Conservation (phyloP, 2,797 vertebrate species). For the Cygnus olor region DNA sequence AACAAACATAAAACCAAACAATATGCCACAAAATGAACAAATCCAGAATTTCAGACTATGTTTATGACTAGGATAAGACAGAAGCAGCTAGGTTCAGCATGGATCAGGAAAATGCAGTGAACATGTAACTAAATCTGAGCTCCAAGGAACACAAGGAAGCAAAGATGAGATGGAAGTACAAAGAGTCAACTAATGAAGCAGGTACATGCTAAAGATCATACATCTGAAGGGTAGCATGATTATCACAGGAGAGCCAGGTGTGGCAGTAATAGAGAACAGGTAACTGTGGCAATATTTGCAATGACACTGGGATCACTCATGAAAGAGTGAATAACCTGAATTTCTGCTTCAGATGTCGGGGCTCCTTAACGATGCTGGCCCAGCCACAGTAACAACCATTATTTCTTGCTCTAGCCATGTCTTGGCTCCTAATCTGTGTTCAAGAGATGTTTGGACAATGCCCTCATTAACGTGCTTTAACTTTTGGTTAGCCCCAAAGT, state of each 20-base stretch:
- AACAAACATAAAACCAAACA: background rate
- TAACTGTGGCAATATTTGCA: background rate
- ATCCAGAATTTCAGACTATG: background rate
- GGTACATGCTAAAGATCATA: background rate
- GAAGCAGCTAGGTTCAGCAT: background rate
- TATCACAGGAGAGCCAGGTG: background rate
- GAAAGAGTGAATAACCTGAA: background rate
- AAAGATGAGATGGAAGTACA: background rate
- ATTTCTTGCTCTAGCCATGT: background rate
- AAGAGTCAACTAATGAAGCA: background rate
- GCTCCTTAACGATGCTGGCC: background rate
- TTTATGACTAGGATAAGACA: background rate
- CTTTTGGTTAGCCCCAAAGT: background rate
- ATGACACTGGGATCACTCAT: background rate
- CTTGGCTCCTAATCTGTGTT: background rate
- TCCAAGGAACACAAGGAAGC: background rate
- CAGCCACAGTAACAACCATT: background rate
- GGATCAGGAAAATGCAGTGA: background rate
- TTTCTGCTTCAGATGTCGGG: background rate
- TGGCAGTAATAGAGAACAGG: background rate
- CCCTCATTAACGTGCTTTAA: background rate
- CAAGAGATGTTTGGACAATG: background rate
- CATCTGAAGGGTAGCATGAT: background rate
- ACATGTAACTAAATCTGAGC: background rate
- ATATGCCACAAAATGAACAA: background rate